Conservation (phyloP, 53 echinoderm and acorn worm species). For the Holothuria leucospilota region DNA sequence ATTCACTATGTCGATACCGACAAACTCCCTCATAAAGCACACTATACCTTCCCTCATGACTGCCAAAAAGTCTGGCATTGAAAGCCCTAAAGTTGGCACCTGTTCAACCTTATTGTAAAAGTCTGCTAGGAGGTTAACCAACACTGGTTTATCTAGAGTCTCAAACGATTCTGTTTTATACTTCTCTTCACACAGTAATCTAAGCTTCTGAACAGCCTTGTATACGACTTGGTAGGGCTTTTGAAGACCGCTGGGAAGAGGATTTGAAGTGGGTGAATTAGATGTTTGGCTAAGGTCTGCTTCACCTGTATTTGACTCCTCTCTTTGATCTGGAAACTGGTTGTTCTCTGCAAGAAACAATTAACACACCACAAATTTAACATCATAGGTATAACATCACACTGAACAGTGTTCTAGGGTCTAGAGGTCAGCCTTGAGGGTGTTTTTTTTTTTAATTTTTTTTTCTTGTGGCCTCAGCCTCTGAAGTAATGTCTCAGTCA, state of each 20-base stretch:
- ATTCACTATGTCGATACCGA: constrained; percentile 11
- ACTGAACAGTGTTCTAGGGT: too few species aligned
- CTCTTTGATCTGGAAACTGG: neutral
- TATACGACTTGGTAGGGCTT: constrained; percentile 36
- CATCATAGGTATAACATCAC: too few species aligned
- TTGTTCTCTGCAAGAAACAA: too few species aligned
- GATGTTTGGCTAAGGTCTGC: neutral
- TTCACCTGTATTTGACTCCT: neutral
- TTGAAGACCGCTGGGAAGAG: constrained; percentile 5
- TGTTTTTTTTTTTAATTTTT: too few species aligned
- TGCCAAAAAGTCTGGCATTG: constrained; percentile 40
- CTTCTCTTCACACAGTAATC: constrained; percentile 8
- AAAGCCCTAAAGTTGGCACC: constrained; percentile 30
- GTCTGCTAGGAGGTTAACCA: constrained; percentile 7
- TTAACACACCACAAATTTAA: too few species aligned
- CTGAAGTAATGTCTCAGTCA: too few species aligned
- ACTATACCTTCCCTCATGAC: constrained; percentile 39
- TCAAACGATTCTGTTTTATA: constrained; percentile 26
- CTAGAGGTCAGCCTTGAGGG: too few species aligned
- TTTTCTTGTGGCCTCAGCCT: too few species aligned
- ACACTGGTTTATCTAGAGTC: neutral
- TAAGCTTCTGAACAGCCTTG: constrained; percentile 42
- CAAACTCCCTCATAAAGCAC: constrained; percentile 37
- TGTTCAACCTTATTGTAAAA: constrained; percentile 36
- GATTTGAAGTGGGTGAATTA: too few species aligned